These are phyloP conservation scores for Suncus etruscus DNA, from an alignment of 2,113 vertebrate species.

Conservation along the genomic window DNA sequence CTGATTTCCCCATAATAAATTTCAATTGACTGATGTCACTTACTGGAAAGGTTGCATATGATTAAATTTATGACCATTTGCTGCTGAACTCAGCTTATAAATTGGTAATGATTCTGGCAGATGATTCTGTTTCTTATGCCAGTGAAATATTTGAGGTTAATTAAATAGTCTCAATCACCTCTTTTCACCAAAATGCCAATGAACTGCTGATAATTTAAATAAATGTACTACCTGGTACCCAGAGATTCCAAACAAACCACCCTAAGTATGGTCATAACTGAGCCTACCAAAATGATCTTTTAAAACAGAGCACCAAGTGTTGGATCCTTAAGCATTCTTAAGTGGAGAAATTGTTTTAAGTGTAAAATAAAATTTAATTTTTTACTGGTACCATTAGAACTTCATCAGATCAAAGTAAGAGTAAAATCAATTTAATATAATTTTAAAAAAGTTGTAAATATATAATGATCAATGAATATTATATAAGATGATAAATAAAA, in stretches of 20 bases:
- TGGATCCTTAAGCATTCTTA: neutral
- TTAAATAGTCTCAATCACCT: constrained; percentile 82
- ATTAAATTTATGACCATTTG: constrained; percentile 83
- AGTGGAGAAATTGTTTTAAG: constrained; percentile 8
- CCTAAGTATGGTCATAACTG: constrained; percentile 41
- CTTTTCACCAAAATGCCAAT: constrained; percentile 78
- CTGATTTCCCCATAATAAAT: constrained; percentile 71
- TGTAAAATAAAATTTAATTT: neutral
- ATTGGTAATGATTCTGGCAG: constrained; percentile 87
- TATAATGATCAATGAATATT: neutral
- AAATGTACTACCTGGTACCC: constrained; percentile 75
- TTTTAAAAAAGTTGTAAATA: constrained; percentile 48
- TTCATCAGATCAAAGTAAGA: neutral
- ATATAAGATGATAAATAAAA: neutral
- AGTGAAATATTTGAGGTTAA: constrained; percentile 88
- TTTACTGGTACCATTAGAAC: constrained; percentile 6
- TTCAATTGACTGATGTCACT: constrained; percentile 83
- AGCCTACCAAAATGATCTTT: constrained; percentile 13
- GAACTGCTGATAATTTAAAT: constrained; percentile 79
- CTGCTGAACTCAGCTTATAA: constrained; percentile 84
- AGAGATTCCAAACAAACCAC: constrained; percentile 37
- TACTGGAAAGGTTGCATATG: constrained; percentile 86
- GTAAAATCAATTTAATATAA: neutral
- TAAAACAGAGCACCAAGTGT: neutral
- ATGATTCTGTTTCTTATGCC: constrained; percentile 84